Evolutionary conservation across 2,797 vertebrate genomes (phyloP).

Genomic region (Sebastes taczanowskii): DNA sequence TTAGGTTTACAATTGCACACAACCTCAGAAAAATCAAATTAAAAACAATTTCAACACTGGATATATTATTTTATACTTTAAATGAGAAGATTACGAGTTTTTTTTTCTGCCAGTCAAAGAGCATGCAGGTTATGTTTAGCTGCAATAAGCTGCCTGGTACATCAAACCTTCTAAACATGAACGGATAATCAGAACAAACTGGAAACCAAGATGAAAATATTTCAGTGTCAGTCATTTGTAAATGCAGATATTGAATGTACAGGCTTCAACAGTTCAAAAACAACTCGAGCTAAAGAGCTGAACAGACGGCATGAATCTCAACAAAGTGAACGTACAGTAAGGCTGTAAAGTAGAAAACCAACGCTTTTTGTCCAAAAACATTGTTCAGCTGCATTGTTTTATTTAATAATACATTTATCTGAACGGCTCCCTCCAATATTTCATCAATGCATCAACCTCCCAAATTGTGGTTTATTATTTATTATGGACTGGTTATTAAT

Average conservation of each 20-base stretch:
- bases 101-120: slow-evolving; percentile 4
- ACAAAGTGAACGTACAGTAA: neutral
- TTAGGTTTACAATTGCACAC: slow-evolving; percentile 60
- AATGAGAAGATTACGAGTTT: neutral
- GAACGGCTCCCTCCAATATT: neutral
- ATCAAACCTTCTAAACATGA: slow-evolving; percentile 16
- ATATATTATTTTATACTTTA: slow-evolving; percentile 3
- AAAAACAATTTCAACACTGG: slow-evolving; percentile 5
- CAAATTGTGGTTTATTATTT: neutral
- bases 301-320: neutral
- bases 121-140: slow-evolving; percentile 52
- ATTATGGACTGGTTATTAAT: no score
- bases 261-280: neutral
- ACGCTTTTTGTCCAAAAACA: neutral
- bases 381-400: neutral
- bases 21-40: slow-evolving; percentile 17
- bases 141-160: slow-evolving; percentile 21
- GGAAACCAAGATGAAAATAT: neutral
- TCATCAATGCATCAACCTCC: neutral
- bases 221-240: neutral
- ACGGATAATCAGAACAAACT: neutral
- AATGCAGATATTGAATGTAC: neutral
- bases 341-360: neutral
- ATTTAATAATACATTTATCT: no score
- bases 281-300: neutral